Base-by-base conservation (phyloP, 2,797 vertebrate genomes). In the Salmo trutta region DNA sequence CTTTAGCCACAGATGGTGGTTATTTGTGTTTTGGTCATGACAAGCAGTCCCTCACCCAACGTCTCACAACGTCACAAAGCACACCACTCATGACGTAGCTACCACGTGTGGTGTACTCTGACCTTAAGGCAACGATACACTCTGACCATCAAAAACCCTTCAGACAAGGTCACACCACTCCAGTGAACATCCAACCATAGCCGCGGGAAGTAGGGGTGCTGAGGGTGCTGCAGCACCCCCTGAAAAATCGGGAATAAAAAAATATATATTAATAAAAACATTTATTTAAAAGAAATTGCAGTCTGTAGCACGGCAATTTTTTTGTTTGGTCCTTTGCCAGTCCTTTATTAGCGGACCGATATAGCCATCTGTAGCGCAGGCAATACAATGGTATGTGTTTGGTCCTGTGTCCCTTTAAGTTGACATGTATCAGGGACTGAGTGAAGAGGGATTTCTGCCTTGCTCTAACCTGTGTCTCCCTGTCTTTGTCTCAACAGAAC, bases 401-500 rank as follows among this genome's bases (percentile, higher is more conserved):
- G 41, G 41, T 1, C 41, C 41, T 47, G 41, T 47, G 41, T 47
- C 41, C 41, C 41, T 47, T 47, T 47, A 14, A 12, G 41, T 47
- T 47, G 41, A 3, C 41, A 12, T 47, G 10, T 47, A 8, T 59
- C 56, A 17, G 56, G 16, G 56, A 59, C 56, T 59, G 56, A 59
- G 6, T 59, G 19, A n/a, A n/a, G 56, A n/a, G 19, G 17, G 56
- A 7, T 59, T 59, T n/a, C 56, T 59, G n/a, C 27, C 17, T 3
- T 27, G 16, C 51, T 72, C 4, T 53, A 71, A 74, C 75, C 31
- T 53, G 7, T 19, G 52, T 53, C 17, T 67, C 36, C 52, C 27
- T 27, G 17, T 67, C 59, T 84, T 72, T 91, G 79, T 91, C 56
- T 84, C 78, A 81, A 24, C 91, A 99, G 98, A 96, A 95, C 93